Base-by-base conservation (phyloP, 2,888 invertebrate genomes). In the Ichneumon xanthorius region DNA sequence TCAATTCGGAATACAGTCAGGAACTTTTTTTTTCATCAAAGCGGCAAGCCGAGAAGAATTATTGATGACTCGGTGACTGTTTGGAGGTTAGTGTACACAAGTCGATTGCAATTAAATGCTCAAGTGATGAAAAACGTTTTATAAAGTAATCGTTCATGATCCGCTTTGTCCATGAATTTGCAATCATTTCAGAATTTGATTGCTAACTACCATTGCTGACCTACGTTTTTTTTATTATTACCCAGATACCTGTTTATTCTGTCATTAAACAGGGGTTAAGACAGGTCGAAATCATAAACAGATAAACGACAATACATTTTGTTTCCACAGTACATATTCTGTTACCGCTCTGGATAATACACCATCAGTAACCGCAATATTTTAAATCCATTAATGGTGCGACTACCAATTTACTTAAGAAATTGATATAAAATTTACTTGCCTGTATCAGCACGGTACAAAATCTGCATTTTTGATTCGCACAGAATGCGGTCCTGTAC, bases 61-160 rank as follows among this genome's bases (percentile, higher is more conserved):
- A 48, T 68, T 58, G 33, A 37, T 48, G 48, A 30, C 40, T 80
- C 63, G 78, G 65, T 72, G 77, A 72, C 30, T 53, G n/a, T 48
- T 77, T 82, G 14, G 75, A 84, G 84, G 84, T 84, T 84, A 84
- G 80, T 84, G 61, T 77, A 81, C 77, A 63, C 67, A 77, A 73
- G 55, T 37, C 61, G 14, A 22, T 9, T 30, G 9, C 40, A 2
- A 40, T 37, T 11, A 53, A 68, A 80, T 48, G 19, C 14, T 11
- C 4, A 22, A 53, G 1, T 33, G n/a, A 72, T n/a, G 3, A 26
- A 16, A 40, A 16, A 40, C 65, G 11, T 14, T 45, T 53, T 37
- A 2, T 22, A 2, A 22, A 40, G 0, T 55, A 19, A 19, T 55
- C 3, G 19, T 7, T n/a, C 9, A 40, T 11, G 11, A 9, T 55